Percentiles rank a stretch among this genome's conserved stretches.
phyloP scores from a whole-genome alignment of 2,888 invertebrate genomes.

The Cryptus viduatorius region DNA sequence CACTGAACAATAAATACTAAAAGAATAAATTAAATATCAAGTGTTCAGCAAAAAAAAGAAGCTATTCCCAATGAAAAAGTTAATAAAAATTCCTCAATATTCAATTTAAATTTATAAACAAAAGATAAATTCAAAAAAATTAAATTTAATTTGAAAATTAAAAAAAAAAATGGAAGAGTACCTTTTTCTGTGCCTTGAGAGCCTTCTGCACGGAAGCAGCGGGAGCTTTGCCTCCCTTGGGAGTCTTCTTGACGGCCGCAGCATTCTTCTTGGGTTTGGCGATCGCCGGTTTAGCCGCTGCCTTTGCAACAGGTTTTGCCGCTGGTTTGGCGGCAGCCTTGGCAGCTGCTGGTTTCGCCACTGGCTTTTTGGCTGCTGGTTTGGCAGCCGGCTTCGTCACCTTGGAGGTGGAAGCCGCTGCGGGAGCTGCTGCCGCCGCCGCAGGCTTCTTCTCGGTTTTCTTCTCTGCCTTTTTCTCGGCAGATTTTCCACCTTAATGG shows the following conservation, averaged over 20 bases:
- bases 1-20: too few species aligned
- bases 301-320: slow-evolving; percentile 78
- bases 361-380: slow-evolving; percentile 83
- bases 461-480: slow-evolving; percentile 87
- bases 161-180: slow-evolving; percentile 79
- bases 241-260: slow-evolving; percentile 83
- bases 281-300: slow-evolving; percentile 80
- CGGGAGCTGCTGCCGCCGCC: slow-evolving; percentile 78
- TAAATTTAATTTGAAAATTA: neutral
- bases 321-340: slow-evolving; percentile 75
- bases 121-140: neutral
- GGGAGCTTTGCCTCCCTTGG: slow-evolving; percentile 85
- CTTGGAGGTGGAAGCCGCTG: slow-evolving; percentile 80
- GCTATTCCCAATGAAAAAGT: too few species aligned
- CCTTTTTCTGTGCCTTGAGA: slow-evolving; percentile 94
- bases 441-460: slow-evolving; percentile 85
- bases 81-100: too few species aligned
- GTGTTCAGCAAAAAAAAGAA: too few species aligned
- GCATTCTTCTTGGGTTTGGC: slow-evolving; percentile 86
- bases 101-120: neutral
- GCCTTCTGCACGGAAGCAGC: slow-evolving; percentile 90
- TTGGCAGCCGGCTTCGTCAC: slow-evolving; percentile 80
- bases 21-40: too few species aligned
- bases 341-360: slow-evolving; percentile 76
- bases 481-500: slow-evolving; percentile 82